Conservation (phyloP, 2,797 vertebrate species). For the Anguilla marmorata region DNA sequence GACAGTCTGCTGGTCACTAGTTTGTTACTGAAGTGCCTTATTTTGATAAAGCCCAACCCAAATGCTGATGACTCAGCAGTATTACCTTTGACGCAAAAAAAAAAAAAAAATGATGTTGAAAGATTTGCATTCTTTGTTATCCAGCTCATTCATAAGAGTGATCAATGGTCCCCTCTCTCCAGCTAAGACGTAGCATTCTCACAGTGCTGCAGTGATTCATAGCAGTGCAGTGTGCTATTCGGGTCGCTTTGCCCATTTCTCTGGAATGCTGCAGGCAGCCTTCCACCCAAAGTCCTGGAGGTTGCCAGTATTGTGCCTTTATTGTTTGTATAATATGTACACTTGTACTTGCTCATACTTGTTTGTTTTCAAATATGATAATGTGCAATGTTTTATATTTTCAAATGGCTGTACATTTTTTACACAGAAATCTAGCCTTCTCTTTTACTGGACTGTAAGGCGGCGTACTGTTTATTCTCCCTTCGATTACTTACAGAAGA, state of each 20-base stretch:
- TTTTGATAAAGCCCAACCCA: conserved; percentile 67
- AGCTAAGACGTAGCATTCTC: conserved; percentile 45
- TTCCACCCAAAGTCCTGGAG: conserved; percentile 66
- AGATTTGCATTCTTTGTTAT: neutral
- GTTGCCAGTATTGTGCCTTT: conserved; percentile 62
- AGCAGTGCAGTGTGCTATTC: conserved; percentile 3
- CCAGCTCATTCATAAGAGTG: neutral
- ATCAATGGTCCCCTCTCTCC: conserved; percentile 53
- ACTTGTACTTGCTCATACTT: conserved; percentile 60
- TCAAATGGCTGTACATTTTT: conserved; percentile 83
- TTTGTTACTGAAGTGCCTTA: conserved; percentile 52
- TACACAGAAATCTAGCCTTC: conserved; percentile 65
- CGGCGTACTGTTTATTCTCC: conserved; percentile 50
- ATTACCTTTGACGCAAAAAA: neutral
- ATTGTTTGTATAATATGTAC: conserved; percentile 63
- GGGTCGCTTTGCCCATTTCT: conserved; percentile 46
- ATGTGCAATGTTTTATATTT: conserved; percentile 86
- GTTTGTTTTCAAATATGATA: conserved; percentile 69
- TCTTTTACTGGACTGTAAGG: conserved; percentile 54
- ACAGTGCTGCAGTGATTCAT: conserved; percentile 19
- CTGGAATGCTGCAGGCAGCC: conserved; percentile 89
- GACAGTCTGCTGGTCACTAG: conserved; percentile 52
- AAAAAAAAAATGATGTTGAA: neutral
- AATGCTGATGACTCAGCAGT: neutral
- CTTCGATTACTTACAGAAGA: conserved; percentile 33